Evolutionary conservation across 2,113 vertebrate species (phyloP).

Genomic region (Parotia lawesii): DNA sequence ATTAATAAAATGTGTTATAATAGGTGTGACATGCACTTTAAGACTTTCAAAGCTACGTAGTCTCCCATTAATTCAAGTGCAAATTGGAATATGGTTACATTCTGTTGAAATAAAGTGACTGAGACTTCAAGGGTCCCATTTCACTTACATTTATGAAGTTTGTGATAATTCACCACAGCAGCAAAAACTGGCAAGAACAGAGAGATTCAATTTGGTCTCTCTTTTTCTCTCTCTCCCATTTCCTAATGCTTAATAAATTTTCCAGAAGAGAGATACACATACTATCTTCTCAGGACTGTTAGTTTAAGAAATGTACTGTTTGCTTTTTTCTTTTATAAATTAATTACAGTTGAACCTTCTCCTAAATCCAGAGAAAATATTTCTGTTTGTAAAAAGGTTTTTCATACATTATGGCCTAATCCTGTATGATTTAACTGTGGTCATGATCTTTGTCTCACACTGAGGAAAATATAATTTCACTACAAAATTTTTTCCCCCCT

Average conservation of each 20-base stretch:
- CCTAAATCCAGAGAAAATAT: not conserved
- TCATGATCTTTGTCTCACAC: not conserved
- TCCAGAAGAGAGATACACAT: not conserved
- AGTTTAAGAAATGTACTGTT: conserved; percentile 38
- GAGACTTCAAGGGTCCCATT: conserved; percentile 56
- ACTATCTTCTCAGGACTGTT: not conserved
- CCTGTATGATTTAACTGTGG: not conserved
- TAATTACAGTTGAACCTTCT: conserved; percentile 20
- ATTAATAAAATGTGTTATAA: conserved; percentile 60
- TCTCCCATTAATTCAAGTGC: conserved; percentile 37
- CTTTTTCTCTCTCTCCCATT: not conserved
- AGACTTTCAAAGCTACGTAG: conserved; percentile 52
- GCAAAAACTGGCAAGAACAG: conserved; percentile 41
- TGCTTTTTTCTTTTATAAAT: conserved; percentile 38
- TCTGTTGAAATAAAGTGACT: conserved; percentile 43
- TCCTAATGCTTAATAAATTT: conserved; percentile 24
- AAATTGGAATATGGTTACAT: conserved; percentile 53
- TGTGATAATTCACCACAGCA: conserved; percentile 36
- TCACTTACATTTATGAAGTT: conserved; percentile 29
- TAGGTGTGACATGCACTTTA: conserved; percentile 47
- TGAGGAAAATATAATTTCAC: conserved; percentile 14
- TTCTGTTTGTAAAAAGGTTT: conserved; percentile 20
- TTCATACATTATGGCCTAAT: conserved; percentile 9
- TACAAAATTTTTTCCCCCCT: not conserved
- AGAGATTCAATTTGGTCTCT: conserved; percentile 50